phyloP scores from a whole-genome alignment of 2,888 invertebrate genomes.

The Dorcus hopei region DNA sequence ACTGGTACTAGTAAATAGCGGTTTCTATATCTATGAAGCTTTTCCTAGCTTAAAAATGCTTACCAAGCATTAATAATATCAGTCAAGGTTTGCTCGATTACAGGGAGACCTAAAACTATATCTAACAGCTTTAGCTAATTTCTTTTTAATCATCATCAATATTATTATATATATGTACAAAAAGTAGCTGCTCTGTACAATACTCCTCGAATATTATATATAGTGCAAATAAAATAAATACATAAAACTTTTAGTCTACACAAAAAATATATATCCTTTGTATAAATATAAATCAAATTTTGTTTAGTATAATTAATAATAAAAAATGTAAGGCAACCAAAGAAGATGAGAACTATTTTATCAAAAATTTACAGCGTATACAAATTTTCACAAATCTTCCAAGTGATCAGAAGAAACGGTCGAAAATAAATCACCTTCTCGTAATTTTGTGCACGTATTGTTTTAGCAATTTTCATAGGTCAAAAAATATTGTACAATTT shows the following conservation, averaged over 20 bases:
- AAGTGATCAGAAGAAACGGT: neutral
- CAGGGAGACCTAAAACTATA: conserved; percentile 25
- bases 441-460: conserved; percentile 7
- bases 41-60: conserved; percentile 22
- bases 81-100: conserved; percentile 44
- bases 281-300: neutral
- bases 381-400: conserved; percentile 22
- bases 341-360: neutral
- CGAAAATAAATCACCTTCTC: conserved; percentile 11
- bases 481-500: conserved; percentile 49
- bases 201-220: conserved; percentile 17
- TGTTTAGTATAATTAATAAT: too few relatives aligned
- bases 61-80: conserved; percentile 31
- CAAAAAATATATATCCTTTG: neutral
- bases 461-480: conserved; percentile 13
- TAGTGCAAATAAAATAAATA: conserved; percentile 14
- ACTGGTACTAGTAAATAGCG: conserved; percentile 21
- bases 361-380: conserved; percentile 27
- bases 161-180: conserved; percentile 28
- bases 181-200: conserved; percentile 32
- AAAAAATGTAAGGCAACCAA: neutral
- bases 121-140: conserved; percentile 24
- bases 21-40: conserved; percentile 23
- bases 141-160: neutral
- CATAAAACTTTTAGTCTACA: neutral